Evolutionary conservation across 2,888 invertebrate genomes (phyloP).

Genomic region (Mesochorus sp.): DNA sequence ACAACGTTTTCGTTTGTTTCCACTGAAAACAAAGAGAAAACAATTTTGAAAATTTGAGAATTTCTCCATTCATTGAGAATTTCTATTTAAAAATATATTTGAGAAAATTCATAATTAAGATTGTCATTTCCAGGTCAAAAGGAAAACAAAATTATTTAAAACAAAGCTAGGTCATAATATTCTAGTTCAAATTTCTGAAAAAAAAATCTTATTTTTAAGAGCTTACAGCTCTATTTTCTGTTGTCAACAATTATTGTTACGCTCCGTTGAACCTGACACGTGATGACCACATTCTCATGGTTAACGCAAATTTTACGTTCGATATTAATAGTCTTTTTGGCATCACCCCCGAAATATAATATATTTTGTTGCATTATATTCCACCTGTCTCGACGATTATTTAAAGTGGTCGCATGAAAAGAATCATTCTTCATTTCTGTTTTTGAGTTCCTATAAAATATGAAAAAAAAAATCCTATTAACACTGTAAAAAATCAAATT

Average conservation of each 20-base stretch:
- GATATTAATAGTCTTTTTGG: constrained; percentile 57
- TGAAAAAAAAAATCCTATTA: background rate
- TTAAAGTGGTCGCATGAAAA: background rate
- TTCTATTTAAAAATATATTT: no score
- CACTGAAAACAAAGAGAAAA: background rate
- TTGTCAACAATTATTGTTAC: constrained; percentile 52
- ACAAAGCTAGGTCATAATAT: no score
- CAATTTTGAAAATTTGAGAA: no score
- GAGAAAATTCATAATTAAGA: no score
- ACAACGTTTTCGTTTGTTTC: background rate
- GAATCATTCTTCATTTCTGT: background rate
- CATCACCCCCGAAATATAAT: constrained; percentile 29
- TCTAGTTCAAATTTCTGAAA: background rate
- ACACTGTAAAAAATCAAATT: no score
- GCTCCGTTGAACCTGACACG: constrained; percentile 42
- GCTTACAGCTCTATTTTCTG: constrained; percentile 26
- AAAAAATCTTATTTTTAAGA: background rate
- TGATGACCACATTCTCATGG: constrained; percentile 17
- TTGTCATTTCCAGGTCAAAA: no score
- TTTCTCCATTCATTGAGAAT: no score
- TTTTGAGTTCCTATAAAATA: background rate
- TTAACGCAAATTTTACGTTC: constrained; percentile 36
- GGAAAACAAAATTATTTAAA: no score
- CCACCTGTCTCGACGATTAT: background rate
- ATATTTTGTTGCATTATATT: constrained; percentile 27